Evolutionary conservation across 1,140 invertebrate genomes (phyloP), one percentile per base, ranked within the genome.

Genomic region (Brachionus rubens): DNA sequence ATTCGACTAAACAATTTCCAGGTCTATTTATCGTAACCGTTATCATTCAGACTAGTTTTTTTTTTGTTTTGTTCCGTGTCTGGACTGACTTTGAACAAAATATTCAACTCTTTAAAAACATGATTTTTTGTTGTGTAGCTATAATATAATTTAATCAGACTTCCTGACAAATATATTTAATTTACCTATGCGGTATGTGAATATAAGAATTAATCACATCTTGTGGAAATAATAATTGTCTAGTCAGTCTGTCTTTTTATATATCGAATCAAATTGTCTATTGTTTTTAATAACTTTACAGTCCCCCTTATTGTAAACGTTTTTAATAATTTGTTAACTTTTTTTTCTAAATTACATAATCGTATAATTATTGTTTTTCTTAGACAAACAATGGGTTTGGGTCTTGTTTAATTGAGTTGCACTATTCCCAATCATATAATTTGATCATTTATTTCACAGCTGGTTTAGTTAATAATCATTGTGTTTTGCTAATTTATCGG

Each of bases 151-250:
- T 43, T 24, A 65, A 65, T 65, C 59, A 65, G 59, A 65, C 59
- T 65, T 65, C 59, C 59, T 65, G 33, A 43, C 40, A 65, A 65
- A 65, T 43, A 65, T 24, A 36, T 36, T 36, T 36, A 59, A 59
- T 59, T 59, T 59, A 59, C 54, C 54, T 59, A 36, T 59, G 36
- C 54, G 54, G 54, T 33, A 59, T 7, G 9, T 59, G 30, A 36
- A 16, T 16, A 40, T 59, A 30, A 28, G 3, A 36, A 59, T 16
- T 36, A 36, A 59, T 59, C 54, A 59, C 54, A 59, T 59, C 3
- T n/a, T 36, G 33, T 36, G 33, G 33, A 36, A 36, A 36, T 36
- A 36, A 36, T 36, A 36, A 36, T 5, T 36, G 33, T 36, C 33
- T 36, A 36, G 33, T 36, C 33, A 5, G 33, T 36, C 9, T n/a